Conservation (phyloP, 2,797 vertebrate genomes). For the Lepidocolaptes lacrymiger region DNA sequence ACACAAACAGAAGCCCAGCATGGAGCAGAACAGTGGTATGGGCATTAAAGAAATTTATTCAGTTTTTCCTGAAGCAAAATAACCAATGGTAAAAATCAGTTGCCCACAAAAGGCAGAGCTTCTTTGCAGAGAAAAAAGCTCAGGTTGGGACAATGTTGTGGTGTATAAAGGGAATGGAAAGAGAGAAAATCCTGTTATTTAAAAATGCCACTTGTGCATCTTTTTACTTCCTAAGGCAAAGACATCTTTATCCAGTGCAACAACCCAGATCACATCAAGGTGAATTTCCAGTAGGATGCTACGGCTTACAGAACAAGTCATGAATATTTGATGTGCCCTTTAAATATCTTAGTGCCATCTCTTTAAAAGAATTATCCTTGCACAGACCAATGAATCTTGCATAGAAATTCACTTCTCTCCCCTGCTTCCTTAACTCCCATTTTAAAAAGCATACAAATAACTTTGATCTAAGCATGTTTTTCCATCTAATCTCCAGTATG, state of each 20-base stretch:
- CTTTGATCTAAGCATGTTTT: not conserved
- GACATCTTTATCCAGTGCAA: conserved; percentile 7
- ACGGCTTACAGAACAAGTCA: conserved; percentile 23
- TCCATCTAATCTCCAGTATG: not conserved
- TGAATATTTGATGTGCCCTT: conserved; percentile 62
- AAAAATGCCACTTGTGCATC: not conserved
- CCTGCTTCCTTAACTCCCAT: not conserved
- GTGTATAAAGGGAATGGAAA: not conserved
- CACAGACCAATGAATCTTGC: conserved; percentile 29
- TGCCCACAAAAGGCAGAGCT: not conserved
- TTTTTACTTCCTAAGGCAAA: conserved; percentile 8
- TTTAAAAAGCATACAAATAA: conserved; percentile 8
- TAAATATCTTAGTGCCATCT: conserved; percentile 50
- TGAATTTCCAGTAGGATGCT: conserved; percentile 30
- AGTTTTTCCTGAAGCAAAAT: not conserved
- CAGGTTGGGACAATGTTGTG: not conserved
- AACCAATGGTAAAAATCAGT: not conserved
- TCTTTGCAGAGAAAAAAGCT: not conserved
- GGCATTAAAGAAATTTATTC: not conserved
- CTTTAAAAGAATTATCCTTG: conserved; percentile 35
- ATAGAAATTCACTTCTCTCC: not conserved
- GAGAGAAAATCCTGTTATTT: not conserved
- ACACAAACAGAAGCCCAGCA: not conserved
- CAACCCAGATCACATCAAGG: conserved; percentile 36
- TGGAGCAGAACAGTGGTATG: not conserved